Percentiles rank a stretch among this genome's conserved stretches.
Evolutionary conservation across 2,888 invertebrate genomes (phyloP).

Genomic region (Ametastegia equiseti): DNA sequence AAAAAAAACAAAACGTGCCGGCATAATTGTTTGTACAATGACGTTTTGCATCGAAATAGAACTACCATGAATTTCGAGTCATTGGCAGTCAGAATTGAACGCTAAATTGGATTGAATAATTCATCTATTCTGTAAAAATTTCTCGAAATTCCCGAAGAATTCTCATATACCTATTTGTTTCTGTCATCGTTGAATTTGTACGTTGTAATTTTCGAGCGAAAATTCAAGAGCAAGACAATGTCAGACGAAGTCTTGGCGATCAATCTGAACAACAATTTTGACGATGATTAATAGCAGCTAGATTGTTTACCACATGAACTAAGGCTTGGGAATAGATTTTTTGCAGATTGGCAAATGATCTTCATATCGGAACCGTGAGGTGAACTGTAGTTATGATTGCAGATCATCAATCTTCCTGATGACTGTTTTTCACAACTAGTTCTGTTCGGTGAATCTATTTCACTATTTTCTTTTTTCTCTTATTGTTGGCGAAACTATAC

Average conservation of each 20-base stretch:
- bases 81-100: no score
- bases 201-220: neutral
- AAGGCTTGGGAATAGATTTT: neutral
- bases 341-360: neutral
- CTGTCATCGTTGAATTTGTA: neutral
- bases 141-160: no score
- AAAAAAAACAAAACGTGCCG: neutral
- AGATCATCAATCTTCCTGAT: constrained; percentile 12
- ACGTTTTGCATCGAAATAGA: neutral
- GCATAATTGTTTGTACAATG: neutral
- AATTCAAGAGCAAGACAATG: neutral
- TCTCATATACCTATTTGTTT: neutral
- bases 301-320: neutral
- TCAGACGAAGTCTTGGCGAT: neutral
- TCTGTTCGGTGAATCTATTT: neutral
- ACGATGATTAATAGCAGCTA: neutral
- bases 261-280: neutral
- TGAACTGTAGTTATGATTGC: neutral
- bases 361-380: neutral
- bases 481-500: neutral
- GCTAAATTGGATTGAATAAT: neutral
- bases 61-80: neutral
- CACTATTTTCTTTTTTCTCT: no score
- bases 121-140: neutral
- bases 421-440: neutral